Percentiles rank a stretch among this genome's conserved stretches.
These are phyloP conservation scores for Calliphora vicina DNA, from an alignment of 1,140 invertebrate species.

Conservation along the genomic window DNA sequence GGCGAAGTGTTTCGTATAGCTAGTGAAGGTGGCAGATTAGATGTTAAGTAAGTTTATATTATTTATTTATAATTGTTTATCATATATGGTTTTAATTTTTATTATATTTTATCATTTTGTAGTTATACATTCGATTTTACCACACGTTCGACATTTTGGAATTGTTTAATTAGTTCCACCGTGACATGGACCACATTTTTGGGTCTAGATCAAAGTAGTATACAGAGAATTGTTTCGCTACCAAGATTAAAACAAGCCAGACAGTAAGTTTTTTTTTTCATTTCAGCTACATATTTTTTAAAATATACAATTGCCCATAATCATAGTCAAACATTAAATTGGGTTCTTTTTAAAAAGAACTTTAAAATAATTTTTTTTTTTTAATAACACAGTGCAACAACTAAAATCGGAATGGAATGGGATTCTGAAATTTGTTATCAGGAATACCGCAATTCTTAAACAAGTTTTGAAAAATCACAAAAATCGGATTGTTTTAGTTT, in stretches of 20 bases:
- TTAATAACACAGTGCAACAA: too few relatives aligned
- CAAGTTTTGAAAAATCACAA: too few relatives aligned
- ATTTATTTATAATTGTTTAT: background rate
- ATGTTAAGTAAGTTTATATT: slow-evolving; percentile 68
- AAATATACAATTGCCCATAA: too few relatives aligned
- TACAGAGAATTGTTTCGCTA: slow-evolving; percentile 55
- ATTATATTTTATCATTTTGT: background rate
- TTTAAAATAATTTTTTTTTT: too few relatives aligned
- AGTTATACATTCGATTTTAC: slow-evolving; percentile 50
- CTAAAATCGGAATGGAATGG: too few relatives aligned
- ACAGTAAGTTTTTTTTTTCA: slow-evolving; percentile 38
- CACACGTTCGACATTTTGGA: slow-evolving; percentile 51
- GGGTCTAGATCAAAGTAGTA: slow-evolving; percentile 57
- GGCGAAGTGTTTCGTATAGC: slow-evolving; percentile 70
- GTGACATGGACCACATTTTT: slow-evolving; percentile 50
- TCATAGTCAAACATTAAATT: too few relatives aligned
- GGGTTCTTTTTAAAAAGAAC: too few relatives aligned
- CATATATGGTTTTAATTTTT: background rate
- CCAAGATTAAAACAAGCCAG: slow-evolving; percentile 52
- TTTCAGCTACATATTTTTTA: too few relatives aligned
- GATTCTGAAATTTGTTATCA: too few relatives aligned
- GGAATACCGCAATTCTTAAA: too few relatives aligned
- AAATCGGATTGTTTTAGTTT: too few relatives aligned
- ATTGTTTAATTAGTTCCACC: slow-evolving; percentile 38
- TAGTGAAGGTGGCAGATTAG: slow-evolving; percentile 66